Evolutionary conservation across 2,888 invertebrate species (phyloP).

Genomic region (Steromphala cineraria): DNA sequence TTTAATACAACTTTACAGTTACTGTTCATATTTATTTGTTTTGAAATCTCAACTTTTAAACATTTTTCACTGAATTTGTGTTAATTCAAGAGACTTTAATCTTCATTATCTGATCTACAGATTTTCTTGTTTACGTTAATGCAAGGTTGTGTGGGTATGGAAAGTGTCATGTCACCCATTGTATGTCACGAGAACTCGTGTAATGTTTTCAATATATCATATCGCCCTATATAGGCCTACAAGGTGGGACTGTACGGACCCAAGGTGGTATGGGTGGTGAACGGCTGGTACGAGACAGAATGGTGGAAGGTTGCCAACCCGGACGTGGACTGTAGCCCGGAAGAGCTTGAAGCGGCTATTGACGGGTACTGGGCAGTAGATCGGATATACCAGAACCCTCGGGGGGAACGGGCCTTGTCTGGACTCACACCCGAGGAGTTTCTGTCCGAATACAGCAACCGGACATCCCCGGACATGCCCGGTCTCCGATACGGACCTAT

Average conservation of each 20-base stretch:
- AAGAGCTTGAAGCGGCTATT: slow-evolving; percentile 37
- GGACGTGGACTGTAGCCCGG: slow-evolving; percentile 33
- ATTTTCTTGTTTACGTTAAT: too few species aligned
- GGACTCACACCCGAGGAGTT: slow-evolving; percentile 21
- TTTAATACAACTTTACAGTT: too few species aligned
- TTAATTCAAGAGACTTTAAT: too few species aligned
- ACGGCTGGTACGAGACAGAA: slow-evolving; percentile 40
- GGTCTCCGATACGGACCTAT: background rate
- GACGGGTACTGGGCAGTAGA: slow-evolving; percentile 42
- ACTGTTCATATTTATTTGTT: too few species aligned
- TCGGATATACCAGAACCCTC: slow-evolving; percentile 36
- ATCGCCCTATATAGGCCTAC: slow-evolving; percentile 37
- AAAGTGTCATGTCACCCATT: too few species aligned
- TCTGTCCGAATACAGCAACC: background rate
- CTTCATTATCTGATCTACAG: too few species aligned
- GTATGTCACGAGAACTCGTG: too few species aligned
- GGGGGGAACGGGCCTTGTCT: background rate
- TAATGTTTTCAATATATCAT: background rate
- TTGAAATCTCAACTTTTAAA: too few species aligned
- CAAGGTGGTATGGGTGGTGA: slow-evolving; percentile 47
- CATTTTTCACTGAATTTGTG: too few species aligned
- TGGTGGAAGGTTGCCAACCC: slow-evolving; percentile 41
- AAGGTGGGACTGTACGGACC: slow-evolving; percentile 46
- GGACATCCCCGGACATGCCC: background rate
- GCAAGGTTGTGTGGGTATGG: too few species aligned